Evolutionary conservation across 1,140 invertebrate genomes (phyloP).

Genomic region (Ladona fulva): DNA sequence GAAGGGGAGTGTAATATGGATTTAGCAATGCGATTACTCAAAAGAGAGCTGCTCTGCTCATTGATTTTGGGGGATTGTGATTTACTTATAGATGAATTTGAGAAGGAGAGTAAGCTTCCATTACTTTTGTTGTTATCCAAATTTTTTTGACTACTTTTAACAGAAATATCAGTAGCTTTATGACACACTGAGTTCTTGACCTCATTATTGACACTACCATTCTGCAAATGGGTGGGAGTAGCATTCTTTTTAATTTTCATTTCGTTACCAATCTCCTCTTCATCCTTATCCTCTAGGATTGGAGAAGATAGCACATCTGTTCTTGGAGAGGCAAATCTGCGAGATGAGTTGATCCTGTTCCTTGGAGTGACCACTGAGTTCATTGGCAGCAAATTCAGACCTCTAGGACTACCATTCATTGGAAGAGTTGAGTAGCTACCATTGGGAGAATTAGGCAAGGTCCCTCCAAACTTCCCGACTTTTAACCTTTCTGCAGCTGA

Average conservation of each 20-base stretch:
- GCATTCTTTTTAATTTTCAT: not conserved
- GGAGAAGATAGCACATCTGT: slow-evolving; percentile 74
- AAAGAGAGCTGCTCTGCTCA: not conserved
- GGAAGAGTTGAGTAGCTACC: not conserved
- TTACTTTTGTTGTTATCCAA: no score
- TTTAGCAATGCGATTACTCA: not conserved
- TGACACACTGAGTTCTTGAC: no score
- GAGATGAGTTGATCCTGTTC: not conserved
- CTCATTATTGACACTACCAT: not conserved
- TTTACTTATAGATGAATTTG: no score
- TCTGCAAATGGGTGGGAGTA: not conserved
- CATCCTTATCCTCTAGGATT: slow-evolving; percentile 70
- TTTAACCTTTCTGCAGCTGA: slow-evolving; percentile 70
- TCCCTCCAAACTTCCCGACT: not conserved
- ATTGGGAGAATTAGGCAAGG: not conserved
- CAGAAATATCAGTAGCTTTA: no score
- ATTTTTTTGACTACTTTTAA: not conserved
- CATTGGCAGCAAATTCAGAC: not conserved
- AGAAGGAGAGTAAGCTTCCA: no score
- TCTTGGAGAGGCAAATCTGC: slow-evolving; percentile 43
- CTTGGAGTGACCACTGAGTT: not conserved
- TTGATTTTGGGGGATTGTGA: no score
- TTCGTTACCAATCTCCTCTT: slow-evolving; percentile 43
- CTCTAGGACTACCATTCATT: not conserved
- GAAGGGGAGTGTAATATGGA: not conserved